Conservation (phyloP, 2,888 invertebrate genomes). For the Subacronicta megacephala region DNA sequence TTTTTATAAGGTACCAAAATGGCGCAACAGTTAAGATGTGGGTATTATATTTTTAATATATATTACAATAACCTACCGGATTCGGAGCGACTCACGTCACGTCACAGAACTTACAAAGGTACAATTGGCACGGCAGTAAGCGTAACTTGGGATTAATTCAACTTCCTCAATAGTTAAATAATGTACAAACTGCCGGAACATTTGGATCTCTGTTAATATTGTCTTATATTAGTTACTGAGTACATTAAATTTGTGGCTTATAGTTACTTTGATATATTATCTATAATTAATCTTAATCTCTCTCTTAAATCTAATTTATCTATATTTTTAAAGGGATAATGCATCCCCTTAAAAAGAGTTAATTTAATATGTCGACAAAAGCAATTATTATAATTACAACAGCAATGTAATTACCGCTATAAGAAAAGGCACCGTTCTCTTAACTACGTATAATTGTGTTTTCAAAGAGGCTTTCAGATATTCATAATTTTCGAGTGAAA, state of each 20-base stretch:
- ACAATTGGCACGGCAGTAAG: slow-evolving; percentile 16
- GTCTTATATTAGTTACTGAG: background rate
- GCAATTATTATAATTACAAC: slow-evolving; percentile 87
- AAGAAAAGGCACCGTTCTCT: slow-evolving; percentile 77
- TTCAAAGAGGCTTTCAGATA: slow-evolving; percentile 79
- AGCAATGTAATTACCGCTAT: slow-evolving; percentile 80
- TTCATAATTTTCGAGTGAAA: slow-evolving; percentile 73
- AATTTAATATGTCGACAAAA: slow-evolving; percentile 82
- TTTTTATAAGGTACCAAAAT: slow-evolving; percentile 42
- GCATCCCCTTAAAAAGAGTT: slow-evolving; percentile 74
- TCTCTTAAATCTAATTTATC: no score
- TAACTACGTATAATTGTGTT: slow-evolving; percentile 82
- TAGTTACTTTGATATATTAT: no score
- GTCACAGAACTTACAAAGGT: no score
- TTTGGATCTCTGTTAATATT: slow-evolving; percentile 1
- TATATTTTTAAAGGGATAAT: slow-evolving; percentile 10
- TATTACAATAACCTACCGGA: slow-evolving; percentile 8
- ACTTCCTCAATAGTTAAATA: slow-evolving; percentile 29
- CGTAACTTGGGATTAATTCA: slow-evolving; percentile 18
- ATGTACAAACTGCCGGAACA: slow-evolving; percentile 15
- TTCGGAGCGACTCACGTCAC: slow-evolving; percentile 2
- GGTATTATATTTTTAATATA: slow-evolving; percentile 25
- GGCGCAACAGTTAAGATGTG: slow-evolving; percentile 24
- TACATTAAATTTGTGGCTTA: no score
- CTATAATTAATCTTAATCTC: no score